Conservation (phyloP, 2,797 vertebrate genomes). For the Enteromius afrohamiltoni region DNA sequence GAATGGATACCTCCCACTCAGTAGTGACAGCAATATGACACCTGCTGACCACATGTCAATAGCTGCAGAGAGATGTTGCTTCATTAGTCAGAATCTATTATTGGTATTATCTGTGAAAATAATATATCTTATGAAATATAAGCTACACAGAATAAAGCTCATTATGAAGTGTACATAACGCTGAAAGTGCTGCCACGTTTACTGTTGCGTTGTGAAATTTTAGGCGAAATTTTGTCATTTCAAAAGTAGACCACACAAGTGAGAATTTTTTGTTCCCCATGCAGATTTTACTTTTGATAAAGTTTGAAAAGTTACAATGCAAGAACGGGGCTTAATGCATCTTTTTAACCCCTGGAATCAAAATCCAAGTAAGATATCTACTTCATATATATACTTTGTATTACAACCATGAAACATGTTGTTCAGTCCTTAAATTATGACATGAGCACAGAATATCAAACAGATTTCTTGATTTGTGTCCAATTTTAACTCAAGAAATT, state of each 20-base stretch:
- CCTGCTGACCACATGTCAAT: conserved; percentile 98
- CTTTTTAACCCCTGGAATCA: not conserved
- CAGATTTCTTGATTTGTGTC: not conserved
- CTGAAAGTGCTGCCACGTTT: not conserved
- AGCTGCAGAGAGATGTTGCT: conserved; percentile 77
- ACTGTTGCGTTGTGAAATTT: not conserved
- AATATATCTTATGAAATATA: not conserved
- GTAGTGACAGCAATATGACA: conserved; percentile 92
- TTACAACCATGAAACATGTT: not conserved
- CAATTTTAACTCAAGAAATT: not conserved
- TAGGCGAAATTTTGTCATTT: not conserved
- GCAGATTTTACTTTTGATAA: not conserved
- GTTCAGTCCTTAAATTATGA: not conserved
- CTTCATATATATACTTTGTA: not conserved
- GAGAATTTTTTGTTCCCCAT: not conserved
- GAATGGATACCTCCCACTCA: conserved; percentile 96
- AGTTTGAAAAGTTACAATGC: not conserved
- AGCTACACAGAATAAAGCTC: not conserved
- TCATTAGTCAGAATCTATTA: conserved; percentile 32
- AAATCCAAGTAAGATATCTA: not conserved
- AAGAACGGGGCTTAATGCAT: not conserved
- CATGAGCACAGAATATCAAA: no score
- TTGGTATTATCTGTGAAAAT: not conserved
- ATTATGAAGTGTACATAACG: not conserved
- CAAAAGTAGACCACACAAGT: not conserved